A percentile compares a stretch with the other conserved stretches of the same genome.
Evolutionary conservation across 2,888 invertebrate genomes (phyloP).

Genomic region (Aproaerema taeniolella): DNA sequence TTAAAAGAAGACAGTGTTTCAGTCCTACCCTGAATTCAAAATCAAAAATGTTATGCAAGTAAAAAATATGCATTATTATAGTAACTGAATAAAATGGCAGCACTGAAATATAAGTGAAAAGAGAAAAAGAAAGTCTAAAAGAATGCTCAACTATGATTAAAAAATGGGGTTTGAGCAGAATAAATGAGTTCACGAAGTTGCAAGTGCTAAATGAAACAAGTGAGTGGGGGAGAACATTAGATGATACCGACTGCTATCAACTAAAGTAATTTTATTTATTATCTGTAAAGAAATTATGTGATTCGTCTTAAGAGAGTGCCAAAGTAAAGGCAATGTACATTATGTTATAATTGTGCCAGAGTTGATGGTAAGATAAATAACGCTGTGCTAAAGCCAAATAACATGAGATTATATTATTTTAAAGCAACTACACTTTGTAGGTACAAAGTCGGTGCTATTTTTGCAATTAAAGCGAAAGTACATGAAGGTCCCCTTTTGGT

Average conservation of each 20-base stretch:
- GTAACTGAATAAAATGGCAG: constrained; percentile 23
- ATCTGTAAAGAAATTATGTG: too few species aligned
- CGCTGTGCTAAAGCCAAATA: constrained; percentile 10
- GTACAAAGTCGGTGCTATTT: constrained; percentile 11
- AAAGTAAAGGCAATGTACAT: neutral
- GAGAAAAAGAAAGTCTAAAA: constrained; percentile 28
- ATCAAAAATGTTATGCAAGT: too few species aligned
- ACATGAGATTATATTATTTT: neutral
- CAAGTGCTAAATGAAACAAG: constrained; percentile 27
- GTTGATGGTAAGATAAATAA: constrained; percentile 1
- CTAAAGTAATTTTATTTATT: too few species aligned
- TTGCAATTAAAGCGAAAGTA: too few species aligned
- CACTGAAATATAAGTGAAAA: constrained; percentile 15
- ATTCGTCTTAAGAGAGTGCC: too few species aligned
- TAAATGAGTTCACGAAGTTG: constrained; percentile 62
- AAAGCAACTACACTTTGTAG: constrained; percentile 13
- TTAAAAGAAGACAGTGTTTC: too few species aligned
- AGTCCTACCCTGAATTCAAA: too few species aligned
- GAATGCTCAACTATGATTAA: constrained; percentile 56
- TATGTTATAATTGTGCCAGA: neutral
- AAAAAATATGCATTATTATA: too few species aligned
- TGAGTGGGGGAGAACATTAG: too few species aligned
- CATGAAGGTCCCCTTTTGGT: too few species aligned
- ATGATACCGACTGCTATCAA: too few species aligned
- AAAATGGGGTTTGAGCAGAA: constrained; percentile 73